Percentiles rank a stretch among this genome's conserved stretches.
Conservation (phyloP, 2,113 vertebrate species). For the Engraulis encrasicolus region DNA sequence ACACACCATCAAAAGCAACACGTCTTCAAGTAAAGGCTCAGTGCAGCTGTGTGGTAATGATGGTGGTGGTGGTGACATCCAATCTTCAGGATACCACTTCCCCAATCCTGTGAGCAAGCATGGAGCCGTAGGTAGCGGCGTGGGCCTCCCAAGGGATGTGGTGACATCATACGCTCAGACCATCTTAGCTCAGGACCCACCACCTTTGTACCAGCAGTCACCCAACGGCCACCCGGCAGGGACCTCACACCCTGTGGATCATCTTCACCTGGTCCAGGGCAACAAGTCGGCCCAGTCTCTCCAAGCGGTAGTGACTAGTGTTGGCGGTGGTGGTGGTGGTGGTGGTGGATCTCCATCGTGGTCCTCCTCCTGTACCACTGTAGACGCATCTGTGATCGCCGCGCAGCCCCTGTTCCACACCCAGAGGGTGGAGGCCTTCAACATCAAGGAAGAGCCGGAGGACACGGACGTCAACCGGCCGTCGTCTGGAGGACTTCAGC, state of each 20-base stretch:
- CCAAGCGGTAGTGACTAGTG: slow-evolving; percentile 58
- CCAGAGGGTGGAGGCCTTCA: slow-evolving; percentile 68
- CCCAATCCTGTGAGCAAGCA: slow-evolving; percentile 47
- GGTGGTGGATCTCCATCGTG: slow-evolving; percentile 58
- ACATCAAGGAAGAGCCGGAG: slow-evolving; percentile 87
- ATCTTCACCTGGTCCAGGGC: slow-evolving; percentile 51
- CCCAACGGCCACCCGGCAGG: slow-evolving; percentile 53
- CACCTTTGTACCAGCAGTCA: slow-evolving; percentile 53
- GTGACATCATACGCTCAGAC: neutral
- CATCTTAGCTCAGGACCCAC: slow-evolving; percentile 43
- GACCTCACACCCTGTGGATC: slow-evolving; percentile 62
- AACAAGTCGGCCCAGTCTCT: slow-evolving; percentile 68
- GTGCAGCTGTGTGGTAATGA: slow-evolving; percentile 42
- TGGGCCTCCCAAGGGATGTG: neutral
- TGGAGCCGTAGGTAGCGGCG: neutral
- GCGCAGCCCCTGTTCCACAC: slow-evolving; percentile 51
- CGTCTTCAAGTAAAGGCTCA: slow-evolving; percentile 65
- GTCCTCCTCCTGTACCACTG: slow-evolving; percentile 58
- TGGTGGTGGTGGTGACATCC: slow-evolving; percentile 67
- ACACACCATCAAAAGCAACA: slow-evolving; percentile 62
- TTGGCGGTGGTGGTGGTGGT: too few species aligned
- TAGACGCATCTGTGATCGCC: slow-evolving; percentile 72
- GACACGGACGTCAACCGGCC: slow-evolving; percentile 80
- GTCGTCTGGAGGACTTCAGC: slow-evolving; percentile 85
- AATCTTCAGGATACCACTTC: slow-evolving; percentile 72